These are phyloP conservation scores for Chaunax sp. DNA, from an alignment of 2,797 vertebrate genomes.

Conservation along the genomic window DNA sequence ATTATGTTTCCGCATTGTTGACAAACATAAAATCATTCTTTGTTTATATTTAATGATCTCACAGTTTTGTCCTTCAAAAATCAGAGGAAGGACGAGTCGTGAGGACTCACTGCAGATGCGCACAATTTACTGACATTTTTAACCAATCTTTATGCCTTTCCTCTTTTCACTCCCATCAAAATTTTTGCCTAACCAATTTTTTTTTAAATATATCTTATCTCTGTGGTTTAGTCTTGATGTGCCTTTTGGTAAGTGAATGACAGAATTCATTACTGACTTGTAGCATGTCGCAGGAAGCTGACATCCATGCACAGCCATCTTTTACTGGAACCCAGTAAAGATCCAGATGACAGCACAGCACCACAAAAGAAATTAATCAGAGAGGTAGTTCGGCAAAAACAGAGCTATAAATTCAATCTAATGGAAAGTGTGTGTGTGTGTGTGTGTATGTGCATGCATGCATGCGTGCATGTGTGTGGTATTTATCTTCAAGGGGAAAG, in stretches of 20 bases:
- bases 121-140: slow-evolving; percentile 16
- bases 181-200: neutral
- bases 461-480: too few species aligned
- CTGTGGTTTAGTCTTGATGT: slow-evolving; percentile 6
- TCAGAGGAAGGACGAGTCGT: neutral
- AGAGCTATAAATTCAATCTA: slow-evolving; percentile 50
- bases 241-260: slow-evolving; percentile 47
- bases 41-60: too few species aligned
- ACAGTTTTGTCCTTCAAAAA: neutral
- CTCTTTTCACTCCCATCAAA: too few species aligned
- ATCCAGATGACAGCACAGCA: slow-evolving; percentile 18
- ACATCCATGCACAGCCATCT: slow-evolving; percentile 24
- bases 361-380: slow-evolving; percentile 56
- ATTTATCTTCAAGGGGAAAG: slow-evolving; percentile 58
- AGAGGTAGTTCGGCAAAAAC: slow-evolving; percentile 21
- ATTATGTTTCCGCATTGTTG: too few species aligned
- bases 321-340: too few species aligned
- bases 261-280: slow-evolving; percentile 40
- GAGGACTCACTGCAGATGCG: neutral
- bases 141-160: too few species aligned
- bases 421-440: slow-evolving; percentile 15
- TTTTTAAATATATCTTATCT: slow-evolving; percentile 1
- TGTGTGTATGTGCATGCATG: slow-evolving; percentile 4
- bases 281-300: slow-evolving; percentile 12
- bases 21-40: too few species aligned